phyloP scores from a whole-genome alignment of 2,113 vertebrate species.

The Pardalotus punctatus region DNA sequence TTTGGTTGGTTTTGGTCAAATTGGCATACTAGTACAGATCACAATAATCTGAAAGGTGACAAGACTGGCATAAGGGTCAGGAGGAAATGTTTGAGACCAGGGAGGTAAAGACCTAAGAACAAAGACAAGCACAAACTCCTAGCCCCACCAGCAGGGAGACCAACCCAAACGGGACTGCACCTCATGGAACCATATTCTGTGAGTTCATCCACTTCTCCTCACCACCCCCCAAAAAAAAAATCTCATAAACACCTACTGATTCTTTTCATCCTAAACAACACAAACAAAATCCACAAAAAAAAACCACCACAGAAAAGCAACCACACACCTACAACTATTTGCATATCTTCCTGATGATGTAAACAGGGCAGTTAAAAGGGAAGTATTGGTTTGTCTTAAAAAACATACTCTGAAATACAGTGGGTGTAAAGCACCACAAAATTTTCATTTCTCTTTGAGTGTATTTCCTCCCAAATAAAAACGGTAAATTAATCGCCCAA shows the following conservation, averaged over 20 bases:
- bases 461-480: neutral
- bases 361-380: neutral
- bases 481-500: neutral
- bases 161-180: accelerated
- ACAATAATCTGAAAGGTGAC: neutral
- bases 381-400: neutral
- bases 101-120: neutral
- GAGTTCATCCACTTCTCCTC: neutral
- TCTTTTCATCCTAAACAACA: neutral
- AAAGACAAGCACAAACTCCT: neutral
- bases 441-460: neutral
- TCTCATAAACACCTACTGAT: neutral
- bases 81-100: neutral
- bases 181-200: neutral
- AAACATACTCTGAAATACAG: neutral
- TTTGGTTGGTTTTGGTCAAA: neutral
- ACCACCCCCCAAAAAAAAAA: neutral
- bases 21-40: neutral
- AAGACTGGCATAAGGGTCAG: neutral
- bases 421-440: neutral
- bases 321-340: neutral
- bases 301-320: neutral
- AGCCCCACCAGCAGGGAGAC: accelerated
- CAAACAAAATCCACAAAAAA: neutral
- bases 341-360: neutral